Base-by-base conservation (phyloP, 2,888 invertebrate genomes). In the Eulithis testata region DNA sequence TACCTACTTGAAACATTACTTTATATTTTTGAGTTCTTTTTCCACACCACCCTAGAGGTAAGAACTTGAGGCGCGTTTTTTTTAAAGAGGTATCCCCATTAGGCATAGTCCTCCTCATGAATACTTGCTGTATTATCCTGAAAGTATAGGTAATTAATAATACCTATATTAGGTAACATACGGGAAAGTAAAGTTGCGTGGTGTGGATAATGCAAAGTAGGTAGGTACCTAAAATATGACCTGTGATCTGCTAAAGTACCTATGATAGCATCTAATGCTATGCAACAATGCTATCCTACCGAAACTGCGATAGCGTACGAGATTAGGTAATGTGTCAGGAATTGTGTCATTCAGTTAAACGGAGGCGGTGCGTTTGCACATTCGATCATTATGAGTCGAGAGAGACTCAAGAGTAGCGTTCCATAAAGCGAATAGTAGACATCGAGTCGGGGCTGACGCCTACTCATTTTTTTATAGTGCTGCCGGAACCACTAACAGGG, bases 1-100 rank as follows among this genome's bases (percentile, higher is more conserved):
- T 12, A 12, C 7, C 2, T 47, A 12, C 7, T 7, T 47, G 47
- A 9, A 49, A 49, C 21, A 11, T 11, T 21, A 21, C 21, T 21
- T 21, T 9, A 27, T 50, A 50, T 14, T 12, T 47, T 31, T 36
- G 21, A 14, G 89, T 83, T 84, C 91, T 78, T 73, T 91, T 92
- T 91, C 92, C 92, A 89, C 92, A 91, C 91, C 91, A 92, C 92
- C 91, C 71, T 57, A 60, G 91, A 87, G 90, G 92, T 91, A 91
- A 88, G 89, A 90, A 89, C 89, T 84, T 45, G 49, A 79, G 88
- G 91, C 84, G 90, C 91, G 91, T 76, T 91, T 92, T 92, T 92
- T 91, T 91, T 92, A 86, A 75, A 91, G 92, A 92, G 92, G 92
- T 92, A 45, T 92, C 91, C 92, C 92, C 92, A 76, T 67, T 87